Conservation (phyloP, 2,888 invertebrate species). For the Hyalella azteca region DNA sequence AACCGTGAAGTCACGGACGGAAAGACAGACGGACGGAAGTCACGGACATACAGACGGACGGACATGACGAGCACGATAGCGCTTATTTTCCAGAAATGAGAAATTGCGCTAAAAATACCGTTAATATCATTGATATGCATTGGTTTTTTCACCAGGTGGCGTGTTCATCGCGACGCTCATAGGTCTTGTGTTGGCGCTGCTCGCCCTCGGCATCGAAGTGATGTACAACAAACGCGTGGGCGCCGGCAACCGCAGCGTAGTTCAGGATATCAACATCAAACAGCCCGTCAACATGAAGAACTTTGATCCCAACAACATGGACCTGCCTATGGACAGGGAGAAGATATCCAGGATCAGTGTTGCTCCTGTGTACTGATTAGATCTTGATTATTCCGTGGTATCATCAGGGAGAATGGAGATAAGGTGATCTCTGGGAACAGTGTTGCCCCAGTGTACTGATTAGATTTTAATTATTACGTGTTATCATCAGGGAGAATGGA, state of each 20-base stretch:
- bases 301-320: constrained; percentile 16
- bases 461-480: no score
- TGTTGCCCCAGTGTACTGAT: no score
- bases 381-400: no score
- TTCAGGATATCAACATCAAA: constrained; percentile 8
- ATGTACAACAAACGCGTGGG: constrained; percentile 50
- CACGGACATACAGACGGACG: no score
- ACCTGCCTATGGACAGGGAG: constrained; percentile 30
- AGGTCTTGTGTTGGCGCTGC: constrained; percentile 82
- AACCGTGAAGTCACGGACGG: no score
- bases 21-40: no score
- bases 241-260: constrained; percentile 21
- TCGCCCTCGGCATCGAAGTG: constrained; percentile 81
- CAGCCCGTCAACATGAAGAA: constrained; percentile 7
- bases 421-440: no score
- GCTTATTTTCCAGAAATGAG: no score
- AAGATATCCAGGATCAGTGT: constrained; percentile 8
- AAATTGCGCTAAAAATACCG: no score
- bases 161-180: constrained; percentile 89
- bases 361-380: constrained; percentile 20
- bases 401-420: no score
- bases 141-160: constrained; percentile 70
- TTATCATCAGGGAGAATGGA: no score
- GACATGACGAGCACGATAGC: no score
- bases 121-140: background rate